A percentile compares a stretch with the other conserved stretches of the same genome.
Evolutionary conservation across 2,797 vertebrate genomes (phyloP).

Genomic region (Acomys russatus): DNA sequence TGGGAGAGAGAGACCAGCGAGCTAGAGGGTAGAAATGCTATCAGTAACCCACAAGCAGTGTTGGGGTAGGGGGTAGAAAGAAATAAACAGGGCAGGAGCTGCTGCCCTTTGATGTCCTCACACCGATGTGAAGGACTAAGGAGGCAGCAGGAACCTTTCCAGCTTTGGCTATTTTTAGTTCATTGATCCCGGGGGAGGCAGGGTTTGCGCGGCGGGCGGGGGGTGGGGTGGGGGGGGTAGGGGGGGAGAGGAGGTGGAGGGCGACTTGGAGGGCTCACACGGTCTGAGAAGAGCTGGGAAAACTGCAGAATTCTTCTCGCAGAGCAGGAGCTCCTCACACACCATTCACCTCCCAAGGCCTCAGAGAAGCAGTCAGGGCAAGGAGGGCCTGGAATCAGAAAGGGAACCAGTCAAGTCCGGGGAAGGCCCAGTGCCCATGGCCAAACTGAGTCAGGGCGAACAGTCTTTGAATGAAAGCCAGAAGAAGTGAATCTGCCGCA

Average conservation of each 20-base stretch:
- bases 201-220: no score
- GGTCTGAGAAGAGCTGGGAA: slow-evolving; percentile 41
- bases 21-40: slow-evolving; percentile 33
- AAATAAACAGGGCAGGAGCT: slow-evolving; percentile 41
- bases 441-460: slow-evolving; percentile 68
- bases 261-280: background rate
- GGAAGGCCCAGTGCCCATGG: background rate
- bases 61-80: slow-evolving; percentile 36
- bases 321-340: background rate
- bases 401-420: background rate
- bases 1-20: slow-evolving; percentile 1
- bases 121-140: slow-evolving; percentile 61
- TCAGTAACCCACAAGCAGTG: slow-evolving; percentile 40
- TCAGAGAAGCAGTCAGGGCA: background rate
- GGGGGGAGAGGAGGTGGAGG: no score
- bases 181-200: slow-evolving; percentile 77
- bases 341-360: background rate
- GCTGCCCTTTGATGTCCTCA: slow-evolving; percentile 76
- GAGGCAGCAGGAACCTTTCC: slow-evolving; percentile 76
- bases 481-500: background rate
- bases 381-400: slow-evolving; percentile 13
- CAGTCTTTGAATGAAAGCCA: slow-evolving; percentile 59
- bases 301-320: slow-evolving; percentile 35
- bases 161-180: slow-evolving; percentile 88
- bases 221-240: no score